Evolutionary conservation across 2,888 invertebrate genomes (phyloP), one percentile per base, ranked within the genome.

Genomic region (Caenorhabditis sinica): DNA sequence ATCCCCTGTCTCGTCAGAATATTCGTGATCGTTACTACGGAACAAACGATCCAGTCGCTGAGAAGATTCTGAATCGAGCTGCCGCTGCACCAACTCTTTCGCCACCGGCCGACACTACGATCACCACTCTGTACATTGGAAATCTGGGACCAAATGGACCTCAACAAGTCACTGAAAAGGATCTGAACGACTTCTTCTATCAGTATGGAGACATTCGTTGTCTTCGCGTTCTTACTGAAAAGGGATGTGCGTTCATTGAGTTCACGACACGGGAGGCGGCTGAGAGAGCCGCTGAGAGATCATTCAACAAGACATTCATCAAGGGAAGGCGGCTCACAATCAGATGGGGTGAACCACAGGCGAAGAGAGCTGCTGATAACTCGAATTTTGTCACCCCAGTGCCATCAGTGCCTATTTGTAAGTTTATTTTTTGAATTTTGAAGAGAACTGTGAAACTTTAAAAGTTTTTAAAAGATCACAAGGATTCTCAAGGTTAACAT

Each of bases 291-390:
- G 97, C 97, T 0, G 97, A 97, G 90, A 96, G 96, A 92, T 96
- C 97, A 0, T 99, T 98, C 93, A 98, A 98, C 93, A 97, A 98
- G 92, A 94, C 98, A 40, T 95, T 95, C 81, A 93, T 95, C 40
- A 96, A 96, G 45, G 97, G 97, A 0, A 95, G 97, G 86, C 95
- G 97, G 65, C 94, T 98, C 1, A 97, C 97, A n/a, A 97, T 99
- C 86, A 97, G 98, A 93, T 99, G 99, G 99, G 98, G 98, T 0
- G 95, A 97, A 91, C 97, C 97, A 0, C 98, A 98, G 94, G 97
- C 95, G 25, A 93, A 93, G 86, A 91, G 91, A 58, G 90, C 91
- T 6, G 87, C 83, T 17, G 92, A 90, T 15, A 89, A 89, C 51
- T 66, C 82, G 58, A 82, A 75, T n/a, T 84, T 71, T 11, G 75